Percentiles rank a stretch among this genome's conserved stretches.
Evolutionary conservation across 1,140 invertebrate genomes (phyloP).

Genomic region (Harpegnathos saltator): DNA sequence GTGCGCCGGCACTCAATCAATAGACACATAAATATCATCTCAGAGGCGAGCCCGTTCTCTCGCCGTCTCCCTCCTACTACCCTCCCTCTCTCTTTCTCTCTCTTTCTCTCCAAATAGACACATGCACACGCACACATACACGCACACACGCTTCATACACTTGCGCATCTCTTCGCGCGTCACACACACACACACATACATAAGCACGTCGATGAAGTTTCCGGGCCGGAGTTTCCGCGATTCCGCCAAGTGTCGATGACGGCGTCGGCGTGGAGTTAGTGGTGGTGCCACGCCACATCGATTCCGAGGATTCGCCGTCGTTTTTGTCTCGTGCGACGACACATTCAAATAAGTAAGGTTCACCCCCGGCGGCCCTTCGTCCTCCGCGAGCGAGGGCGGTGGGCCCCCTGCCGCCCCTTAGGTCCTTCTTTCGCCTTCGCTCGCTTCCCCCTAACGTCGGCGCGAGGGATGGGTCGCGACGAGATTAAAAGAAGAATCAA

Average conservation of each 20-base stretch:
- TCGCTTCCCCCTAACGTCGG: conserved; percentile 64
- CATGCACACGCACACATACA: background rate
- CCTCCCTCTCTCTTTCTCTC: background rate
- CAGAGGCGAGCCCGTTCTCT: conserved; percentile 7
- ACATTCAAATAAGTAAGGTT: conserved; percentile 85
- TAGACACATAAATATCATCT: conserved; percentile 72
- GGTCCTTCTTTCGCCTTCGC: conserved; percentile 55
- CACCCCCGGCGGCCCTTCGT: background rate
- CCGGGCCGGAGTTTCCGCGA: conserved; percentile 46
- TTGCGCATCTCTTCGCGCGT: conserved; percentile 5
- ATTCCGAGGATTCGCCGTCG: conserved; percentile 81
- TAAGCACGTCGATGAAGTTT: conserved; percentile 6
- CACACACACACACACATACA: conserved; percentile 28
- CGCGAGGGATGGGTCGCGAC: conserved; percentile 82
- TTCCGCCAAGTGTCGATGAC: conserved; percentile 61
- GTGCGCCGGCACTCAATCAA: conserved; percentile 69
- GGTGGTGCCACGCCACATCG: conserved; percentile 76
- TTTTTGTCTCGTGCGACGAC: conserved; percentile 84
- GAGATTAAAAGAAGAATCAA: conserved; percentile 86
- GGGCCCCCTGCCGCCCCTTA: conserved; percentile 5
- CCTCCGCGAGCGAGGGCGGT: conserved; percentile 29
- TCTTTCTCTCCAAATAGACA: conserved; percentile 12
- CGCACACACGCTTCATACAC: conserved; percentile 8
- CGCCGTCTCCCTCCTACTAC: background rate
- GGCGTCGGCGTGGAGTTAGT: conserved; percentile 54